Percentiles rank a stretch among this genome's conserved stretches.
phyloP scores from a whole-genome alignment of 2,113 vertebrate species.

The Beaufortia kweichowensis region DNA sequence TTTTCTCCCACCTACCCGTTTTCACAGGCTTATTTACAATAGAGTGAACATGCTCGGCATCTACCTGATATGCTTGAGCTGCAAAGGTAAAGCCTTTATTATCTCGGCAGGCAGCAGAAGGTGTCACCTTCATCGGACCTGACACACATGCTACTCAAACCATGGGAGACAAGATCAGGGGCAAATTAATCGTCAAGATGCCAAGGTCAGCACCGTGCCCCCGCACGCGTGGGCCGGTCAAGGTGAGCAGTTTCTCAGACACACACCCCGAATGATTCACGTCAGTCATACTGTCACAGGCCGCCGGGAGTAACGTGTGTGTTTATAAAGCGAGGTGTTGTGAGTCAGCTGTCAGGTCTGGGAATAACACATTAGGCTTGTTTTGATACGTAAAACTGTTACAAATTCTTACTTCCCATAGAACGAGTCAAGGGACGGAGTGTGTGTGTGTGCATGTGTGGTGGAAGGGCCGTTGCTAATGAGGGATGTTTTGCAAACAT shows the following conservation, averaged over 20 bases:
- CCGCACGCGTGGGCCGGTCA: constrained; percentile 82
- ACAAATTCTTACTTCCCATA: not conserved
- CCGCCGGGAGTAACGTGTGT: constrained; percentile 30
- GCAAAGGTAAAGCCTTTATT: constrained; percentile 79
- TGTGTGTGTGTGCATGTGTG: constrained; percentile 35
- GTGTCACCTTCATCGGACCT: constrained; percentile 92
- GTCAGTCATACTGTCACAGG: not conserved
- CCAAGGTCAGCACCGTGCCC: constrained; percentile 84
- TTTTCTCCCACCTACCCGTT: constrained; percentile 35
- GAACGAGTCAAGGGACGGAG: not conserved
- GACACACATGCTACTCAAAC: constrained; percentile 87
- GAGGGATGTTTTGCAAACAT: constrained; percentile 55
- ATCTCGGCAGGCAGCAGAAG: constrained; percentile 85
- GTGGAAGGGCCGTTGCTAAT: constrained; percentile 33
- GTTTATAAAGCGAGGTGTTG: constrained; percentile 56
- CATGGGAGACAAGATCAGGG: constrained; percentile 90
- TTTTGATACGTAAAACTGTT: not conserved
- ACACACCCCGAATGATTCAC: constrained; percentile 16
- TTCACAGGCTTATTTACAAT: constrained; percentile 12
- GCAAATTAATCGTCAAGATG: constrained; percentile 85
- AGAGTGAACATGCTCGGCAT: constrained; percentile 52
- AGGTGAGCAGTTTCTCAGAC: constrained; percentile 72
- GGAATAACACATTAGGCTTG: constrained; percentile 2
- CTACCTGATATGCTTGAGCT: constrained; percentile 72
- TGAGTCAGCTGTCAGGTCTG: constrained; percentile 39